Base-by-base conservation (phyloP, 92 coral and sea anemone genomes). In the Siderastrea siderea region DNA sequence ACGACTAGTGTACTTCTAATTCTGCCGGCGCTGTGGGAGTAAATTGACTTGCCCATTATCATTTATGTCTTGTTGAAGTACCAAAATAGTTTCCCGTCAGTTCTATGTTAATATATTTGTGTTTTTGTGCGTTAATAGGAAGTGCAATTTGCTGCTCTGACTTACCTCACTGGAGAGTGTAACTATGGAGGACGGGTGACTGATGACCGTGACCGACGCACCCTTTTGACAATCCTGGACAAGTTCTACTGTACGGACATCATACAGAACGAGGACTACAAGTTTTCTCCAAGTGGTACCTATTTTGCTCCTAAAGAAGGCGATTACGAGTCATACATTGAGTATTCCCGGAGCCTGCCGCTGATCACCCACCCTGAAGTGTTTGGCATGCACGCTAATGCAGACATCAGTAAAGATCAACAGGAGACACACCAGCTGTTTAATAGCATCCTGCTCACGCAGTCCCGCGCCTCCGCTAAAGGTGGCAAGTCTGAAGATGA, bases 131-230 rank as follows among this genome's bases (percentile, higher is more conserved):
- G 61, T 81, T 66, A 11, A 26, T 26, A 97, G 99, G 98, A 97
- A 6, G 99, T 97, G 12, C 99, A 97, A 65, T 97, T 92, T 93
- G 94, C 90, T 58, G 99, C 99, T 8, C 65, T 97, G 72, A 89
- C 79, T 70, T 97, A 97, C 85, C 95, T 97, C 77, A 97, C 99
- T 4, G 99, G 99, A 63, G 99, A 97, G 88, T 97, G 99, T 84
- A 97, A 97, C 88, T 97, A 97, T 66, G 99, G 99, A 47, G 99
- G 99, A 50, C 98, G 99, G 7, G 99, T 97, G 13, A 97, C 99
- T 54, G 99, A 97, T 78, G 99, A 97, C 75, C 94, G 99, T 13
- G 99, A 97, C 86, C 91, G 99, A 48, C 94, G 99, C 62, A 97
- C 99, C 3, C 87, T 97, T 7, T 90, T 95, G 62, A 97, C 99